Conservation (phyloP, 1,140 invertebrate species). For the Drosophila orosa region DNA sequence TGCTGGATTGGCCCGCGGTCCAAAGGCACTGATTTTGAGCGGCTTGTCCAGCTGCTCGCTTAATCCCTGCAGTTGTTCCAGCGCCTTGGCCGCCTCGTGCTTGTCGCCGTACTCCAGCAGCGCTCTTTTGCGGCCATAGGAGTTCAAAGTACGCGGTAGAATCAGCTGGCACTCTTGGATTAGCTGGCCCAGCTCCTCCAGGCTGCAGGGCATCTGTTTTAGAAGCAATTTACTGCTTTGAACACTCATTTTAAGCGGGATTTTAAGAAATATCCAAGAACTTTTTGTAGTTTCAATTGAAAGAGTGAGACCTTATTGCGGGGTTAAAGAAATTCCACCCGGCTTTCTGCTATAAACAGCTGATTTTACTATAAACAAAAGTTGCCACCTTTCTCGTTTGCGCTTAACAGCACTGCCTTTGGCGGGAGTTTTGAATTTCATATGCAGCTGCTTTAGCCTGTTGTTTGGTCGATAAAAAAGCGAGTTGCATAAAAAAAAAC, state of each 20-base stretch:
- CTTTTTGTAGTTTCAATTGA: slow-evolving; percentile 6
- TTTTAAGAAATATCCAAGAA: background rate
- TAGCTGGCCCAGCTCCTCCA: slow-evolving; percentile 60
- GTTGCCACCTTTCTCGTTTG: slow-evolving; percentile 11
- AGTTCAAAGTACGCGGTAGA: slow-evolving; percentile 48
- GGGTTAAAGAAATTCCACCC: background rate
- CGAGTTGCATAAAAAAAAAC: slow-evolving; percentile 42
- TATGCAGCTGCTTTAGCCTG: background rate
- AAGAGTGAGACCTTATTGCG: background rate
- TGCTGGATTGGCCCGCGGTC: background rate
- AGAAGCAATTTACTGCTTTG: slow-evolving; percentile 65
- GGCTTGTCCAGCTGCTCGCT: slow-evolving; percentile 61
- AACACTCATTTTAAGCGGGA: slow-evolving; percentile 31
- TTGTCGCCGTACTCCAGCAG: slow-evolving; percentile 46
- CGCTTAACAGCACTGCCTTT: background rate
- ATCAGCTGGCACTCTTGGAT: slow-evolving; percentile 56
- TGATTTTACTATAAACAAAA: too few relatives aligned
- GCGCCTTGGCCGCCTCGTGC: slow-evolving; percentile 44
- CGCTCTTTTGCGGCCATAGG: slow-evolving; percentile 47
- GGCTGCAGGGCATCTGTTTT: slow-evolving; percentile 72
- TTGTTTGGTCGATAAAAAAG: slow-evolving; percentile 66
- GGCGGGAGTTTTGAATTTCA: slow-evolving; percentile 21
- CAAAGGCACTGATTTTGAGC: slow-evolving; percentile 52
- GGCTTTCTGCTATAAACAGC: background rate
- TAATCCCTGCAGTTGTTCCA: slow-evolving; percentile 48